Percentiles rank a stretch among this genome's conserved stretches.
phyloP scores from a whole-genome alignment of 2,113 vertebrate species.

The Phalacrocorax pelagicus region DNA sequence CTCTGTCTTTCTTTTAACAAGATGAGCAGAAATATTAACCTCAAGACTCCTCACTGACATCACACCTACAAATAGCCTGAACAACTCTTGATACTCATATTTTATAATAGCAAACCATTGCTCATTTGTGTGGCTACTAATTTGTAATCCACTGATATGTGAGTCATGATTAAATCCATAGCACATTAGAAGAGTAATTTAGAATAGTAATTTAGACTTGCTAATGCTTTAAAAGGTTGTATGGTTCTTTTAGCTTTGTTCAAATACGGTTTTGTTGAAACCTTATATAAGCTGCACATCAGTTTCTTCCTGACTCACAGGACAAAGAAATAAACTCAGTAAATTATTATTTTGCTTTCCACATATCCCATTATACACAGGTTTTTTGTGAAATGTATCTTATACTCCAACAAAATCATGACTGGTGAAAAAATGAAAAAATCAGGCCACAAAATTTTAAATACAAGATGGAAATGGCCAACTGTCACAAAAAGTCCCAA shows the following conservation, averaged over 20 bases:
- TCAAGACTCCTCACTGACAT: neutral
- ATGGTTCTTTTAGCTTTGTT: neutral
- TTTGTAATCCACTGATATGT: neutral
- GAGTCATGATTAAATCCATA: neutral
- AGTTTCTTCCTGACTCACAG: neutral
- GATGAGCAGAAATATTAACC: neutral
- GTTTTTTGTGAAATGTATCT: neutral
- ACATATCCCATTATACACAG: neutral
- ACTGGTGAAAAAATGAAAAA: neutral
- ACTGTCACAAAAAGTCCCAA: neutral
- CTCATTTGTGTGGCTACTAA: neutral
- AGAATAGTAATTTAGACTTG: neutral
- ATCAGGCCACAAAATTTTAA: neutral
- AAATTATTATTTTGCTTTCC: conserved; percentile 5
- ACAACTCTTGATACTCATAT: neutral
- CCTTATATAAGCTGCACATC: neutral
- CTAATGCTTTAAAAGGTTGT: neutral
- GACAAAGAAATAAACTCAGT: neutral
- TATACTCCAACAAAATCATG: neutral
- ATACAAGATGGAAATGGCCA: neutral
- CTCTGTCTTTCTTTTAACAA: neutral
- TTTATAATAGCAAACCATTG: neutral
- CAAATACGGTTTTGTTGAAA: neutral
- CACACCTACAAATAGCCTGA: neutral
- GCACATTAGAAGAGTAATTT: neutral